Evolutionary conservation across 2,113 vertebrate genomes (phyloP).

Genomic region (Anoura caudifer): DNA sequence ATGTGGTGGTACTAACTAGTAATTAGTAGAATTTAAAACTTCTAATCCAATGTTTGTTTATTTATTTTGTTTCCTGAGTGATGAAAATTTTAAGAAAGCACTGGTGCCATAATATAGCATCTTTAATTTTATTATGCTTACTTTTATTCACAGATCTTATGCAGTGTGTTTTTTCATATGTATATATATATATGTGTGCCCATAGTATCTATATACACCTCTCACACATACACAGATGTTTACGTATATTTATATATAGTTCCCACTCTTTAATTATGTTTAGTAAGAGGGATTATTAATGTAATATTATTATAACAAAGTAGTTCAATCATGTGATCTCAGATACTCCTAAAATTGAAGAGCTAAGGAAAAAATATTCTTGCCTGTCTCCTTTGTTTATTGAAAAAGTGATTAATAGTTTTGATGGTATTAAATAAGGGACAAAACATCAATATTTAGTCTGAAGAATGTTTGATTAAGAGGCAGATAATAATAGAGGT

Average conservation of each 20-base stretch:
- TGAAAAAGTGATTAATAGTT: background rate
- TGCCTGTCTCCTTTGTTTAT: background rate
- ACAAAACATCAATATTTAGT: background rate
- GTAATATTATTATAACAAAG: background rate
- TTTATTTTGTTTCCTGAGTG: background rate
- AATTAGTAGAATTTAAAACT: constrained; percentile 40
- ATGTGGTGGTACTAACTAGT: background rate
- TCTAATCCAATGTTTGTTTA: constrained; percentile 35
- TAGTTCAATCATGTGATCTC: background rate
- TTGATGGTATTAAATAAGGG: background rate
- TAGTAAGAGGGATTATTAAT: background rate
- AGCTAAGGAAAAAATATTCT: background rate
- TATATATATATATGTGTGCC: too few relatives aligned
- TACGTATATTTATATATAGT: background rate
- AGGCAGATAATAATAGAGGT: background rate
- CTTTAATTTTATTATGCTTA: background rate
- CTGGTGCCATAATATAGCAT: background rate
- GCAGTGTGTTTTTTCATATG: background rate
- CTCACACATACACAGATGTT: background rate
- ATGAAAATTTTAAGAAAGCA: constrained; percentile 22
- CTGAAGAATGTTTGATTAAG: constrained; percentile 13
- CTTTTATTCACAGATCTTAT: background rate
- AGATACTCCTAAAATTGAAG: background rate
- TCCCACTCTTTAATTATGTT: background rate
- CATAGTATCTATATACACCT: background rate